These are phyloP conservation scores for Dichetophora obliterata DNA, from an alignment of 2,888 invertebrate genomes.

Conservation along the genomic window DNA sequence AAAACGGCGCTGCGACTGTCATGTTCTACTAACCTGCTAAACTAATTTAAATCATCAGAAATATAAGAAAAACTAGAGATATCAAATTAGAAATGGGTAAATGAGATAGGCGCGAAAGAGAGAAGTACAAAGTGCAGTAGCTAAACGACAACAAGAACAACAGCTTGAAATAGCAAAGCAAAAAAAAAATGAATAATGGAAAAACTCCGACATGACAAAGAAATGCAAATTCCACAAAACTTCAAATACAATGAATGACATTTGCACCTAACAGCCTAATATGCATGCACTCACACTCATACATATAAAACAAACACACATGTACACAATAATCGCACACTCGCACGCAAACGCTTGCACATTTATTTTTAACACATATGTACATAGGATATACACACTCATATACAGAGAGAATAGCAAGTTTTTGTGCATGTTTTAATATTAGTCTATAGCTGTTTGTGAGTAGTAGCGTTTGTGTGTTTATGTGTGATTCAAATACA, in stretches of 20 bases:
- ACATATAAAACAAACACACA: not conserved
- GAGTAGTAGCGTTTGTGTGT: not conserved
- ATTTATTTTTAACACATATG: not conserved
- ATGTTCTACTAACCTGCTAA: slow-evolving; percentile 68
- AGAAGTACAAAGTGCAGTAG: slow-evolving; percentile 1
- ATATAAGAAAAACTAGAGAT: slow-evolving; percentile 44
- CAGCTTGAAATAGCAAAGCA: not conserved
- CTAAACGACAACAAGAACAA: slow-evolving; percentile 4
- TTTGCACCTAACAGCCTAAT: slow-evolving; percentile 29
- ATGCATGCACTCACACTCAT: not conserved
- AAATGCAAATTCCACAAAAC: slow-evolving; percentile 35
- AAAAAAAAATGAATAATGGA: slow-evolving; percentile 22
- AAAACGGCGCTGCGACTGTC: slow-evolving; percentile 63
- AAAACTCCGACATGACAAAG: slow-evolving; percentile 38
- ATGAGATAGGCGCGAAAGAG: not conserved
- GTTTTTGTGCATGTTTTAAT: not conserved
- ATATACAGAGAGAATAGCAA: not conserved
- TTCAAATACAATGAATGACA: slow-evolving; percentile 38
- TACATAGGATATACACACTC: not conserved
- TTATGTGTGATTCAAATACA: slow-evolving; percentile 1
- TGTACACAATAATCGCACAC: not conserved
- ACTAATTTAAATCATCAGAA: slow-evolving; percentile 59
- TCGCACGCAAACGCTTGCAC: not conserved
- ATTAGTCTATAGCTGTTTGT: not conserved
- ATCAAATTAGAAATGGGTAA: not conserved